Percentiles rank a stretch among this genome's conserved stretches.
Conservation (phyloP, 2,113 vertebrate species). For the Etheostoma spectabile region DNA sequence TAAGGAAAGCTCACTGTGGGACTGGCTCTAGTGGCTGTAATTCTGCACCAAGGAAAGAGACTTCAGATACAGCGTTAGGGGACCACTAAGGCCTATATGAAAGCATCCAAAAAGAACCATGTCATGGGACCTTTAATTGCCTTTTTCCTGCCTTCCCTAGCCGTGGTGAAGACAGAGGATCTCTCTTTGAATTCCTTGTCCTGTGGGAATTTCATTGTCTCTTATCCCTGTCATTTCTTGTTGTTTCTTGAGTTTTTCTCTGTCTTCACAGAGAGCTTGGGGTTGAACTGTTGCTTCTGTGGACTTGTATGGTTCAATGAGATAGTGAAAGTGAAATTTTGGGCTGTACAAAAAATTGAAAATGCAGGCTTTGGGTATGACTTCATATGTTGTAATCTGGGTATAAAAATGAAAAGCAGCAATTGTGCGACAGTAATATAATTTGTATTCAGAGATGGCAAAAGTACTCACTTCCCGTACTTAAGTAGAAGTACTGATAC, state of each 20-base stretch:
- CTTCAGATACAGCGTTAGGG: too few species aligned
- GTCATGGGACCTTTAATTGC: not conserved
- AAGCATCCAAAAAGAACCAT: too few species aligned
- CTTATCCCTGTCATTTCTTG: not conserved
- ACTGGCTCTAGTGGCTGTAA: too few species aligned
- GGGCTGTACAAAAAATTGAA: slow-evolving; percentile 43
- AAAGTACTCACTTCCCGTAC: too few species aligned
- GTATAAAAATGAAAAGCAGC: slow-evolving; percentile 59
- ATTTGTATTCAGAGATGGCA: not conserved
- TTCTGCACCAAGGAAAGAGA: too few species aligned
- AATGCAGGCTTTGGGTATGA: slow-evolving; percentile 24
- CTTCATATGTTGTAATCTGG: slow-evolving; percentile 24
- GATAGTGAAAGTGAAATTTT: slow-evolving; percentile 12
- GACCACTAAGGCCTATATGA: too few species aligned
- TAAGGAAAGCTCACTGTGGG: too few species aligned
- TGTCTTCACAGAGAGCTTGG: not conserved
- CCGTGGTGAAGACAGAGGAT: not conserved
- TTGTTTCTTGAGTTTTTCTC: not conserved
- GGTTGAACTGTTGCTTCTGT: not conserved
- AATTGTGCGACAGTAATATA: slow-evolving; percentile 48
- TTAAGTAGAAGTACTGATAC: too few species aligned
- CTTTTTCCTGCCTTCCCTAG: not conserved
- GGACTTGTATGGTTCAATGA: slow-evolving; percentile 2
- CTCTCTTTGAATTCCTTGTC: slow-evolving; percentile 1
- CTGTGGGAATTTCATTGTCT: not conserved